These are phyloP conservation scores for Crenichthys baileyi DNA, from an alignment of 2,797 vertebrate genomes.

Conservation along the genomic window DNA sequence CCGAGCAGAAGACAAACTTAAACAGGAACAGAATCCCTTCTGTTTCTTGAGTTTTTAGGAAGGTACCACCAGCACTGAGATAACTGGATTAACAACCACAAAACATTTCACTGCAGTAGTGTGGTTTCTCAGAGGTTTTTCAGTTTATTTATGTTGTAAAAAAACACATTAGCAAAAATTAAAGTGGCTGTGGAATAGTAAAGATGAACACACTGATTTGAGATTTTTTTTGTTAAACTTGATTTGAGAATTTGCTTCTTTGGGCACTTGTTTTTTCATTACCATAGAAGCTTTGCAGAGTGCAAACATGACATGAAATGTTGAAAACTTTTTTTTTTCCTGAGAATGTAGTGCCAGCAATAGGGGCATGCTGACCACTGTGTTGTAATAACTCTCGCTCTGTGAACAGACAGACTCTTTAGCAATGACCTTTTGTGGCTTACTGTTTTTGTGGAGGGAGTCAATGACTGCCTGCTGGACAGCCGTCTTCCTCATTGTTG, in stretches of 20 bases:
- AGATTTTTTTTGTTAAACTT: background rate
- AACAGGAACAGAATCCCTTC: conserved; percentile 9
- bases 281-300: background rate
- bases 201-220: background rate
- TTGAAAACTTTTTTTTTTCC: background rate
- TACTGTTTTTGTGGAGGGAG: too few species aligned
- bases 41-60: background rate
- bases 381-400: background rate
- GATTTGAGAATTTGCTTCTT: background rate
- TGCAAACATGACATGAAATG: background rate
- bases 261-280: too few species aligned
- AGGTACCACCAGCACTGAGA: background rate
- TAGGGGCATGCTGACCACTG: background rate
- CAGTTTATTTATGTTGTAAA: background rate
- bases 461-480: too few species aligned
- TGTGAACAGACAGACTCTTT: too few species aligned
- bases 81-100: background rate
- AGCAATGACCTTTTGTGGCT: too few species aligned
- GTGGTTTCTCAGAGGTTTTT: background rate
- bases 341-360: too few species aligned
- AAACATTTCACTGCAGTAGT: background rate
- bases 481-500: too few species aligned
- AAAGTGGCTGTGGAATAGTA: background rate
- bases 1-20: conserved; percentile 19
- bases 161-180: background rate